Conservation (phyloP, 2,888 invertebrate species). For the Stenichneumon culpator region DNA sequence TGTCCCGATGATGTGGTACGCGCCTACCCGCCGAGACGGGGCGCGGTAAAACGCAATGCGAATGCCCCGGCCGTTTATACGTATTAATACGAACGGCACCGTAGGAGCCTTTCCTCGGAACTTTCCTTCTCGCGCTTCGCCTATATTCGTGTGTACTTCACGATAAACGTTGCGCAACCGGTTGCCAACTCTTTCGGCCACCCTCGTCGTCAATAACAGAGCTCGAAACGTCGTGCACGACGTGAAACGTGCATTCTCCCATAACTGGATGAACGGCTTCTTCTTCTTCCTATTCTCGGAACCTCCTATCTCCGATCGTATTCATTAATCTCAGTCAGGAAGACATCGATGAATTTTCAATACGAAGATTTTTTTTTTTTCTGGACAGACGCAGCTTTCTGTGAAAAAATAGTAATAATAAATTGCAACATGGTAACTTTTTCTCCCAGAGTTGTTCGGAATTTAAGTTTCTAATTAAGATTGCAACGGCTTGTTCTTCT, state of each 20-base stretch:
- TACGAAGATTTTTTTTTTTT: neutral
- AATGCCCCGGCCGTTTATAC: slow-evolving; percentile 24
- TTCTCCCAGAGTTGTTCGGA: too few species aligned
- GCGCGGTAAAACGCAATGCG: slow-evolving; percentile 24
- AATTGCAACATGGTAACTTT: too few species aligned
- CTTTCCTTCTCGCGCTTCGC: slow-evolving; percentile 66
- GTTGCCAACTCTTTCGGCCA: slow-evolving; percentile 61
- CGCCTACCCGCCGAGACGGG: slow-evolving; percentile 30
- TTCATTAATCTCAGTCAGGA: neutral
- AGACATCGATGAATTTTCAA: too few species aligned
- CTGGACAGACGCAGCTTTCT: too few species aligned
- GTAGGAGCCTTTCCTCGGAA: slow-evolving; percentile 62
- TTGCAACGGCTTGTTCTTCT: too few species aligned
- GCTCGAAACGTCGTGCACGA: neutral
- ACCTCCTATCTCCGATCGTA: neutral
- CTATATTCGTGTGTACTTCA: slow-evolving; percentile 18
- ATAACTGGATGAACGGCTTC: slow-evolving; percentile 31
- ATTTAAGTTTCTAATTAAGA: too few species aligned
- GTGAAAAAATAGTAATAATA: too few species aligned
- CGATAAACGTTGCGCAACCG: slow-evolving; percentile 58
- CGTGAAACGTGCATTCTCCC: neutral
- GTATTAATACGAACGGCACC: slow-evolving; percentile 33
- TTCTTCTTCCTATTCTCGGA: neutral
- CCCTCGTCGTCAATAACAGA: slow-evolving; percentile 37
- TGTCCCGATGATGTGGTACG: slow-evolving; percentile 26